Conservation (phyloP, 35 echinoderm and acorn worm species). For the Chiridota heheva region DNA sequence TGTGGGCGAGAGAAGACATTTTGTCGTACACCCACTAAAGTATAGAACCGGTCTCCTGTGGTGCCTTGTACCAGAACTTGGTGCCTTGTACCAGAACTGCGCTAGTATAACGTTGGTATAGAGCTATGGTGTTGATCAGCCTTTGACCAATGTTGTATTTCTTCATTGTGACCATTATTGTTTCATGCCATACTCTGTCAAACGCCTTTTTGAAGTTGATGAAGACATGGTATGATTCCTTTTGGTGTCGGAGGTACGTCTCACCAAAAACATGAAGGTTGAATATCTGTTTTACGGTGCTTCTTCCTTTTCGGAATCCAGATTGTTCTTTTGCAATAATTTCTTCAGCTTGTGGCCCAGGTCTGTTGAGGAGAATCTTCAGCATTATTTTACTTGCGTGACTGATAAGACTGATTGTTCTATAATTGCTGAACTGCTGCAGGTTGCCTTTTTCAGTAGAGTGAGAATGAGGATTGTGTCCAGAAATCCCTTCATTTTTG, state of each 20-base stretch:
- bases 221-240: slow-evolving; percentile 21
- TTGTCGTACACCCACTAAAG: too few species aligned
- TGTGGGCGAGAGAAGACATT: too few species aligned
- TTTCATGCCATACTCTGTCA: slow-evolving; percentile 40
- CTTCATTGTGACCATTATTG: slow-evolving; percentile 39
- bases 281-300: slow-evolving; percentile 21
- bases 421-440: too few species aligned
- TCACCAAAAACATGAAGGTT: slow-evolving; percentile 31
- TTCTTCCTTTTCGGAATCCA: slow-evolving; percentile 3
- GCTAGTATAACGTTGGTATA: too few species aligned
- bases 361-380: slow-evolving; percentile 6
- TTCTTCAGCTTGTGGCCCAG: not conserved
- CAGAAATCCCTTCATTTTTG: too few species aligned
- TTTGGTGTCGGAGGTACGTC: slow-evolving; percentile 40
- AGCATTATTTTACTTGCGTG: slow-evolving; percentile 20
- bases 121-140: slow-evolving; percentile 1
- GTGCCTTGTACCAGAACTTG: too few species aligned
- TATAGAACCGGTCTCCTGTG: too few species aligned
- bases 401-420: not conserved
- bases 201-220: slow-evolving; percentile 58
- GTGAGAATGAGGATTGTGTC: too few species aligned
- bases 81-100: too few species aligned
- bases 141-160: slow-evolving; percentile 36
- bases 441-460: too few species aligned
- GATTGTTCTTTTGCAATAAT: slow-evolving; percentile 16